Percentiles rank a stretch among this genome's conserved stretches.
These are phyloP conservation scores for Agonopterix alstromeriana DNA, from an alignment of 2,888 invertebrate genomes.

Conservation along the genomic window DNA sequence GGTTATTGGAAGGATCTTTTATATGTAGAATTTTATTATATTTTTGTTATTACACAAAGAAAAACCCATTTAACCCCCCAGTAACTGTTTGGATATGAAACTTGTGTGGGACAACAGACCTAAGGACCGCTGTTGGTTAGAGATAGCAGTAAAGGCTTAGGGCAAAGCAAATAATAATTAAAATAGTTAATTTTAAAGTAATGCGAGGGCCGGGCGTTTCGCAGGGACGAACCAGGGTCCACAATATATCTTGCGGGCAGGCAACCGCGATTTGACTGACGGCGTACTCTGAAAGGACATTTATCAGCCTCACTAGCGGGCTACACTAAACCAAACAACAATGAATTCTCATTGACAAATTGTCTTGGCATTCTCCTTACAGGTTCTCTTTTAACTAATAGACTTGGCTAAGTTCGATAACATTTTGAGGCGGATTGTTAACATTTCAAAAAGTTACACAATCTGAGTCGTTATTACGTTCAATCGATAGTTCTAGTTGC, in stretches of 20 bases:
- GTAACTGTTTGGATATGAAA: too few relatives aligned
- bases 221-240: constrained; percentile 64
- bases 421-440: too few relatives aligned
- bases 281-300: constrained; percentile 73
- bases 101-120: too few relatives aligned
- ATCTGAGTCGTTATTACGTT: too few relatives aligned
- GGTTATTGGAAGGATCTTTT: too few relatives aligned
- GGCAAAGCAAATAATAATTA: constrained; percentile 37
- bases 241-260: constrained; percentile 75
- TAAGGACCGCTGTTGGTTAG: neutral
- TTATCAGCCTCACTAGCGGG: constrained; percentile 74
- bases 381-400: constrained; percentile 54
- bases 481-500: too few relatives aligned
- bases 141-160: constrained; percentile 10
- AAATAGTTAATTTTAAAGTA: constrained; percentile 67
- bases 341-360: constrained; percentile 76
- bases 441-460: too few relatives aligned
- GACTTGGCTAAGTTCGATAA: constrained; percentile 7
- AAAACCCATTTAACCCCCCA: too few relatives aligned
- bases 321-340: constrained; percentile 74
- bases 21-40: too few relatives aligned
- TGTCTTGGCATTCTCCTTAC: constrained; percentile 61
- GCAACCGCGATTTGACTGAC: constrained; percentile 76
- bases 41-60: too few relatives aligned
- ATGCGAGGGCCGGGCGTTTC: constrained; percentile 46